A percentile compares a stretch with the other conserved stretches of the same genome.
Conservation (phyloP, 2,888 invertebrate species). For the Tuta absoluta region DNA sequence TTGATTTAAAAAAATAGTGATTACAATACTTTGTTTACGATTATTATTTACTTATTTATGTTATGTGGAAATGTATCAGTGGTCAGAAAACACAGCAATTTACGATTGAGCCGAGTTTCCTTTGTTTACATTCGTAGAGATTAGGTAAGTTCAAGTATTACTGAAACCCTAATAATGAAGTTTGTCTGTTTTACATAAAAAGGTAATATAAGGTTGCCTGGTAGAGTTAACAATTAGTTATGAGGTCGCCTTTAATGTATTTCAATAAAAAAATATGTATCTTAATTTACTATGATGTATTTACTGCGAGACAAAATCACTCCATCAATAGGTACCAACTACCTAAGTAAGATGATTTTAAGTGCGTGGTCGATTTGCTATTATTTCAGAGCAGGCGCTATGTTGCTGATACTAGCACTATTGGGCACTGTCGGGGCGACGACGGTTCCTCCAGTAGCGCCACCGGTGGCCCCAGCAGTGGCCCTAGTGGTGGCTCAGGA, state of each 20-base stretch:
- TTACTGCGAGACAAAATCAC: too few relatives aligned
- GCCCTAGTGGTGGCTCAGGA: slow-evolving; percentile 23
- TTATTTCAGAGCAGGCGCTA: slow-evolving; percentile 8
- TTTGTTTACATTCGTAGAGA: slow-evolving; percentile 10
- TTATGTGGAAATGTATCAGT: background rate
- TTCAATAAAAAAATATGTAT: too few relatives aligned
- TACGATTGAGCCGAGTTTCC: background rate
- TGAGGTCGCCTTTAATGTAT: too few relatives aligned
- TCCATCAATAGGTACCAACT: too few relatives aligned
- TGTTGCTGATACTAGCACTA: slow-evolving; percentile 32
- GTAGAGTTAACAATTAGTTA: too few relatives aligned
- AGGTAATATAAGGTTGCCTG: too few relatives aligned
- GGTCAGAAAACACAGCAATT: background rate
- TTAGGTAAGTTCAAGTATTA: background rate
- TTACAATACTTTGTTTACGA: background rate
- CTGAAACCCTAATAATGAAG: slow-evolving; percentile 1
- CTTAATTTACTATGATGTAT: too few relatives aligned
- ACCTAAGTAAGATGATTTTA: too few relatives aligned
- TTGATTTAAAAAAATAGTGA: background rate
- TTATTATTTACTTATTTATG: background rate
- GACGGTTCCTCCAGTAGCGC: slow-evolving; percentile 20
- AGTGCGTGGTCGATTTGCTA: background rate
- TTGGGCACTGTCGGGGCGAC: slow-evolving; percentile 30
- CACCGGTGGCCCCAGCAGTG: slow-evolving; percentile 11
- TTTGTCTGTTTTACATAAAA: background rate